Conservation (phyloP, 35 echinoderm and acorn worm species). For the Stichopus chloronotus region DNA sequence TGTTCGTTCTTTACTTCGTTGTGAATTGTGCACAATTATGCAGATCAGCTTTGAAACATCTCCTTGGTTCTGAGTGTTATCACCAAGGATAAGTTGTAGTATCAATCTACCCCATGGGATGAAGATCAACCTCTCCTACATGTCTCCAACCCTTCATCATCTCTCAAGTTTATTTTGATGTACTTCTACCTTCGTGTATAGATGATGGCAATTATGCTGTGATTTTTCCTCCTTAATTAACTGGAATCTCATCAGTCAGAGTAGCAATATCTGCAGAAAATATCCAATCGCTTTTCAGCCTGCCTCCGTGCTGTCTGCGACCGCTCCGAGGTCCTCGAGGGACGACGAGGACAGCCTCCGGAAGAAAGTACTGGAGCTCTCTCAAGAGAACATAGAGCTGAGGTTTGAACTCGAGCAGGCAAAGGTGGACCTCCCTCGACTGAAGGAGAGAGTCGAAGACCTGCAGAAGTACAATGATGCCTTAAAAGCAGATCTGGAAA, state of each 20-base stretch:
- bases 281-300: neutral
- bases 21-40: too few species aligned
- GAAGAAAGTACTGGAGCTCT: constrained; percentile 76
- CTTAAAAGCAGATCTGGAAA: constrained; percentile 89
- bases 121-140: too few species aligned
- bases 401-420: constrained; percentile 89
- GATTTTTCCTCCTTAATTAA: neutral
- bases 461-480: constrained; percentile 88
- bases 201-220: neutral
- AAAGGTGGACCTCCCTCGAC: constrained; percentile 81
- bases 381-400: constrained; percentile 89
- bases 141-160: too few species aligned
- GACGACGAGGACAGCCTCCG: constrained; percentile 72
- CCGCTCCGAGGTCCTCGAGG: neutral
- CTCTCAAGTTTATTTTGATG: neutral
- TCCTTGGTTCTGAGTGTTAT: too few species aligned
- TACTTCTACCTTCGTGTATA: neutral
- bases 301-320: constrained; percentile 15
- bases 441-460: constrained; percentile 77
- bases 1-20: too few species aligned
- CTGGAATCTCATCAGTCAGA: neutral
- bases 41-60: too few species aligned
- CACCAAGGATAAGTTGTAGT: too few species aligned
- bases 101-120: too few species aligned
- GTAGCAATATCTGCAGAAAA: neutral